Percentiles rank a stretch among this genome's conserved stretches.
phyloP scores from a whole-genome alignment of 2,888 invertebrate species.

The Metopia argyrocephala region DNA sequence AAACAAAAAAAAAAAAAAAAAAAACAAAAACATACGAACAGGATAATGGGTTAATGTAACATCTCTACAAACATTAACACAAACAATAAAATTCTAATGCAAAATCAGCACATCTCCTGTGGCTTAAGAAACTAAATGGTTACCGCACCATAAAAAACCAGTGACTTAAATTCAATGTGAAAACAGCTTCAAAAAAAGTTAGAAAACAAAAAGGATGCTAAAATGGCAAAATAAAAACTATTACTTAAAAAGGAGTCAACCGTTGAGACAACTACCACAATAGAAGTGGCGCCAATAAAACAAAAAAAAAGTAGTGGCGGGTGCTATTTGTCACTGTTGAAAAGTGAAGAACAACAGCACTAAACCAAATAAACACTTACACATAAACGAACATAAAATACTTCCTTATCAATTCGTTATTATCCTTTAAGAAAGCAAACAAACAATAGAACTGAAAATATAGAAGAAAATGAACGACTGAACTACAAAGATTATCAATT shows the following conservation, averaged over 20 bases:
- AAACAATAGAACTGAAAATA: background rate
- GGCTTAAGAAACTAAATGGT: constrained; percentile 10
- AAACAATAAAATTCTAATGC: background rate
- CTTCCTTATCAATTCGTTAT: constrained; percentile 36
- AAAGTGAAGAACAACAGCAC: background rate
- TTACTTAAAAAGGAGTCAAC: constrained; percentile 35
- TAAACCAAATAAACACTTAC: background rate
- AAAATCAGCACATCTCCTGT: background rate
- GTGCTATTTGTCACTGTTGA: constrained; percentile 1
- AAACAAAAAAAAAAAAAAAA: background rate
- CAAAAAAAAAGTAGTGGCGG: constrained; percentile 20
- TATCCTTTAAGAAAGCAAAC: constrained; percentile 15
- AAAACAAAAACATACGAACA: background rate
- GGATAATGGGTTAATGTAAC: constrained; percentile 38
- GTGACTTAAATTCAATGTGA: background rate
- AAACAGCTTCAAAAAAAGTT: background rate
- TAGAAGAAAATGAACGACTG: background rate
- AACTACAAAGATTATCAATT: background rate
- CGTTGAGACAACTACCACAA: constrained; percentile 40
- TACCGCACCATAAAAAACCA: constrained; percentile 12
- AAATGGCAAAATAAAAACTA: constrained; percentile 3
- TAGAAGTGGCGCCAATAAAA: constrained; percentile 47
- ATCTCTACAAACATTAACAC: constrained; percentile 6
- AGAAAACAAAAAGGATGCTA: background rate
- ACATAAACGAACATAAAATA: constrained; percentile 10